Percentiles rank a stretch among this genome's conserved stretches.
Conservation (phyloP, 1,140 invertebrate genomes). For the Popillia japonica region DNA sequence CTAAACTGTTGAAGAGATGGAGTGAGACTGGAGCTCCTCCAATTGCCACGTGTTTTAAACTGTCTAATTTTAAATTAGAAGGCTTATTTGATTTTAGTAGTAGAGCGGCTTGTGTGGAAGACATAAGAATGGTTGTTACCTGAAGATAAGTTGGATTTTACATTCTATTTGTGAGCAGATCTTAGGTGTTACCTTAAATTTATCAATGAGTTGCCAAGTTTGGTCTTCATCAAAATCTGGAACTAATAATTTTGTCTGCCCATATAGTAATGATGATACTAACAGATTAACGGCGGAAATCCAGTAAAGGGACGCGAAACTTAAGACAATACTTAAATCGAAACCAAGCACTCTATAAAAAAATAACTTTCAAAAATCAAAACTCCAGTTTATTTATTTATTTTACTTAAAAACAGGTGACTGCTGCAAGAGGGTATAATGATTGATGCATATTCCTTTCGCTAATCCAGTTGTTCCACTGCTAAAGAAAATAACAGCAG, state of each 20-base stretch:
- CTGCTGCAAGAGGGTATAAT: conserved; percentile 54
- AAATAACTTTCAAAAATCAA: not conserved
- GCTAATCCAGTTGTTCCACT: conserved; percentile 80
- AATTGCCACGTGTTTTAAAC: conserved; percentile 56
- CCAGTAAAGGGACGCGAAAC: conserved; percentile 52
- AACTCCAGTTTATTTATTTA: not conserved
- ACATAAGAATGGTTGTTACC: conserved; percentile 55
- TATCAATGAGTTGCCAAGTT: conserved; percentile 58
- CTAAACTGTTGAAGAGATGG: conserved; percentile 52
- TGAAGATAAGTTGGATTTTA: conserved; percentile 45
- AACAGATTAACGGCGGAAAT: conserved; percentile 49
- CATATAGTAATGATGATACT: conserved; percentile 48
- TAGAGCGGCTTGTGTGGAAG: conserved; percentile 56
- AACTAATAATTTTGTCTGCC: conserved; percentile 54
- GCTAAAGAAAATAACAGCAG: conserved; percentile 61
- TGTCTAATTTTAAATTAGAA: conserved; percentile 57
- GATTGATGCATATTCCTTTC: conserved; percentile 76
- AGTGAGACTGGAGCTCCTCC: conserved; percentile 58
- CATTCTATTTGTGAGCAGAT: conserved; percentile 10
- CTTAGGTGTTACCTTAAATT: conserved; percentile 58
- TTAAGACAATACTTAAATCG: conserved; percentile 35
- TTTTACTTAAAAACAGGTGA: not conserved
- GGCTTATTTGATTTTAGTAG: conserved; percentile 55
- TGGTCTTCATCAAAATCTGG: conserved; percentile 56
- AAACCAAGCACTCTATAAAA: not conserved